These are phyloP conservation scores for Mycteria americana DNA, from an alignment of 2,797 vertebrate species.

Conservation along the genomic window DNA sequence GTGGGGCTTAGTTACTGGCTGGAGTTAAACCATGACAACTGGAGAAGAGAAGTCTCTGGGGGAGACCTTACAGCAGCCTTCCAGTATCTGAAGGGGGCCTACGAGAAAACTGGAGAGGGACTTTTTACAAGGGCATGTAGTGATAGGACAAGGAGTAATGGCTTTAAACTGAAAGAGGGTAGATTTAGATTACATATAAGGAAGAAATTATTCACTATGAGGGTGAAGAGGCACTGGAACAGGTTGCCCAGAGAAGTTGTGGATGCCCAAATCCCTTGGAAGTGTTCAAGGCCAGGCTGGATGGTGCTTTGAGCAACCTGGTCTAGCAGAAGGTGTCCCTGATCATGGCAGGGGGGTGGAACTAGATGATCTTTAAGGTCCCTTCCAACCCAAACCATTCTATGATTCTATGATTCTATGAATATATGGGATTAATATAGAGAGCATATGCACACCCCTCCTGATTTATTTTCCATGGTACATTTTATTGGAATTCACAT, in stretches of 20 bases:
- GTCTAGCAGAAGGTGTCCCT: neutral
- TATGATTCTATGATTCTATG: neutral
- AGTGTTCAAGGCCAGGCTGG: neutral
- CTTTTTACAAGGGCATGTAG: neutral
- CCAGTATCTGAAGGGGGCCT: neutral
- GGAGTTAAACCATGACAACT: too few relatives aligned
- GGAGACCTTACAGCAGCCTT: neutral
- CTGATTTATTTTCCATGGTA: slow-evolving; percentile 22
- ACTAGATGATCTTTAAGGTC: neutral
- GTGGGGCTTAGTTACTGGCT: too few relatives aligned
- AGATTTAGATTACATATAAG: neutral
- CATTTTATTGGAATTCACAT: slow-evolving; percentile 55
- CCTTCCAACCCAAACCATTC: neutral
- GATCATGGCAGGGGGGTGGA: neutral
- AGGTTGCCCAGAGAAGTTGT: neutral
- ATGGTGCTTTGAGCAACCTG: neutral
- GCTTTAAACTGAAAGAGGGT: neutral
- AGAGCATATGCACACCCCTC: neutral
- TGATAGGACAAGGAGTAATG: neutral
- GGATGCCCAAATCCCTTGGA: neutral
- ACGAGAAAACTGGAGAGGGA: neutral
- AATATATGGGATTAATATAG: slow-evolving; percentile 6
- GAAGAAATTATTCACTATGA: neutral
- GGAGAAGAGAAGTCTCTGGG: neutral
- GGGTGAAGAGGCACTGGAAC: neutral